A percentile compares a stretch with the other conserved stretches of the same genome.
Conservation (phyloP, 2,113 vertebrate genomes). For the Tragelaphus scriptus region DNA sequence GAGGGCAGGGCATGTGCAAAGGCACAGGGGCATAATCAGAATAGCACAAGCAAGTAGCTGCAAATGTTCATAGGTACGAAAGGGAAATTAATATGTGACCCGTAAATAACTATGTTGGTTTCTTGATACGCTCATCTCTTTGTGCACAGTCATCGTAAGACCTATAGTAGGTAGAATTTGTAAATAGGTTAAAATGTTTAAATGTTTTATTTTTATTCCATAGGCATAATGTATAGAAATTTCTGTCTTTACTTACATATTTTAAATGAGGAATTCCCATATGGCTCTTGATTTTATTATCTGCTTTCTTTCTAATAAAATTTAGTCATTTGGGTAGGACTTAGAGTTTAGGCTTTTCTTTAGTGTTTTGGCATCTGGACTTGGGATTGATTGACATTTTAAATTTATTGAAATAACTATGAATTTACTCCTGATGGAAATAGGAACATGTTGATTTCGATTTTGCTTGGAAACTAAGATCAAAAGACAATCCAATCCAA, state of each 20-base stretch:
- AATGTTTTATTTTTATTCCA: not conserved
- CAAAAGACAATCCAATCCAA: not conserved
- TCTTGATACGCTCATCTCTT: not conserved
- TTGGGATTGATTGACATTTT: constrained; percentile 12
- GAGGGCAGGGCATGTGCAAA: not conserved
- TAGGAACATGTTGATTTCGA: not conserved
- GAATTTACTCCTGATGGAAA: not conserved
- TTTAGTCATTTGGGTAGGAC: not conserved
- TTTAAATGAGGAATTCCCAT: not conserved
- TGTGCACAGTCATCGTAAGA: not conserved
- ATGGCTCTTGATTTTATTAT: constrained; percentile 11
- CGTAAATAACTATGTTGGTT: not conserved
- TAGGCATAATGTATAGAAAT: not conserved
- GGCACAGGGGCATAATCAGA: not conserved
- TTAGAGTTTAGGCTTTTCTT: not conserved
- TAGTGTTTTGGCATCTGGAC: not conserved
- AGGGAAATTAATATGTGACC: not conserved
- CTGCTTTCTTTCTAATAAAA: constrained; percentile 21
- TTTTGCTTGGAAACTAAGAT: not conserved
- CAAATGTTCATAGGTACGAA: fast-evolving
- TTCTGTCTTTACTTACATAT: not conserved
- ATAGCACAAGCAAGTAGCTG: not conserved
- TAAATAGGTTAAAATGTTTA: not conserved
- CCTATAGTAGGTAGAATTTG: not conserved
- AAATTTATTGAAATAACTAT: not conserved